Evolutionary conservation across 2,888 invertebrate genomes (phyloP).

Genomic region (Chloroclysta siterata): DNA sequence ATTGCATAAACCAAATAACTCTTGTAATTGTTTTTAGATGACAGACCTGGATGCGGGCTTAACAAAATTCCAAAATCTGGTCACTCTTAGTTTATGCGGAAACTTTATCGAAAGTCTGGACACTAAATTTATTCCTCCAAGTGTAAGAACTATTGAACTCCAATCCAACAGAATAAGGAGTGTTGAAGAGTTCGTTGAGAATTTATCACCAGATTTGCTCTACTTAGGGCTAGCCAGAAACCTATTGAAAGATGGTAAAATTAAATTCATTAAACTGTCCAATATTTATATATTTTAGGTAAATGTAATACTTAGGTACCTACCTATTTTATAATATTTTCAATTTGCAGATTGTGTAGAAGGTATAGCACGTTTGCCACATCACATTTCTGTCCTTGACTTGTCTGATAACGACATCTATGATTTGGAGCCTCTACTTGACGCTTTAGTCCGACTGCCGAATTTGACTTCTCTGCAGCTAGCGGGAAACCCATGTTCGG

Average conservation of each 20-base stretch:
- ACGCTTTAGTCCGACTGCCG: conserved; percentile 61
- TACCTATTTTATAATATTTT: background rate
- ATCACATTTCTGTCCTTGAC: conserved; percentile 72
- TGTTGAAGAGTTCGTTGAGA: conserved; percentile 59
- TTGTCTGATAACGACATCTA: conserved; percentile 86
- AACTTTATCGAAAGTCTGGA: conserved; percentile 65
- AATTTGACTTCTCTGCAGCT: conserved; percentile 74
- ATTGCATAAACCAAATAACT: too few species aligned
- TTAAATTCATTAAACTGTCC: background rate
- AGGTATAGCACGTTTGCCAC: conserved; percentile 55
- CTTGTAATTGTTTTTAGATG: conserved; percentile 66
- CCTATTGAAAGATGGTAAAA: conserved; percentile 50
- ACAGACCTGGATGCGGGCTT: conserved; percentile 73
- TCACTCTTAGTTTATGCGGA: conserved; percentile 76
- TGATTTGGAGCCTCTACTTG: conserved; percentile 70
- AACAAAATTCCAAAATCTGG: conserved; percentile 64
- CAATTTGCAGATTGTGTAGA: conserved; percentile 50
- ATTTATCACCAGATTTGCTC: conserved; percentile 66
- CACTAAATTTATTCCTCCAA: conserved; percentile 65
- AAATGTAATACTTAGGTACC: too few species aligned
- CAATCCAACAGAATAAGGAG: conserved; percentile 75
- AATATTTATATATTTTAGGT: background rate
- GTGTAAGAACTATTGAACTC: conserved; percentile 75
- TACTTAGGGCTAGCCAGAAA: conserved; percentile 84
- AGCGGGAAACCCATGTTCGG: conserved; percentile 86